These are phyloP conservation scores for Epistrophe eligans DNA, from an alignment of 2,888 invertebrate species.

Conservation along the genomic window DNA sequence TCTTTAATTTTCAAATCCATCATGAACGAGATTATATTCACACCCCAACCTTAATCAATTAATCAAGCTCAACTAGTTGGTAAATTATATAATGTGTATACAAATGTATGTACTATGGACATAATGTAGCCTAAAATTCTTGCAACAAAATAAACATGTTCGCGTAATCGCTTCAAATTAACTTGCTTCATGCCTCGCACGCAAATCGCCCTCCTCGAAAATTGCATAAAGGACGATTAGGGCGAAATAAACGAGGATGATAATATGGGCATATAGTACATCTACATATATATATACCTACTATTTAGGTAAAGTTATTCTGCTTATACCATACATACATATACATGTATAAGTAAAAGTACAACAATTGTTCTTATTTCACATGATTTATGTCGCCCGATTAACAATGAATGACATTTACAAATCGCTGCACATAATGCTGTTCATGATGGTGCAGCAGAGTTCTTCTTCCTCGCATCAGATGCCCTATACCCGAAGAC, in stretches of 20 bases:
- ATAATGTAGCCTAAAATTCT: slow-evolving; percentile 36
- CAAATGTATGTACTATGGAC: slow-evolving; percentile 37
- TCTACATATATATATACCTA: neutral
- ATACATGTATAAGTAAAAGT: slow-evolving; percentile 2
- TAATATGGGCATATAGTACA: neutral
- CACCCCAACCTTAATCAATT: neutral
- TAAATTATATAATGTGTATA: neutral
- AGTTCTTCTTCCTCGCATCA: neutral
- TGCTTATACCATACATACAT: too few species aligned
- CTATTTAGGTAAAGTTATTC: too few species aligned
- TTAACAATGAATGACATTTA: slow-evolving; percentile 74
- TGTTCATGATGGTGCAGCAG: slow-evolving; percentile 20
- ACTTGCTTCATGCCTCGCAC: slow-evolving; percentile 23
- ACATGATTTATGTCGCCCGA: slow-evolving; percentile 72
- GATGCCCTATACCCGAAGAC: neutral
- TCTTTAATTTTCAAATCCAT: neutral
- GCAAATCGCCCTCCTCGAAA: slow-evolving; percentile 8
- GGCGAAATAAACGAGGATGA: neutral
- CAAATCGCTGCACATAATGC: slow-evolving; percentile 68
- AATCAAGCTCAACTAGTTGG: slow-evolving; percentile 38
- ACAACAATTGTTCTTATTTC: slow-evolving; percentile 72
- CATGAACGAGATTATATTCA: neutral
- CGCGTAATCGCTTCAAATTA: slow-evolving; percentile 71
- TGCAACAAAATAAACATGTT: slow-evolving; percentile 71
- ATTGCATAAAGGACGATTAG: neutral